A percentile compares a stretch with the other conserved stretches of the same genome.
Conservation (phyloP, 2,888 invertebrate species). For the Chymomyza caudatula region DNA sequence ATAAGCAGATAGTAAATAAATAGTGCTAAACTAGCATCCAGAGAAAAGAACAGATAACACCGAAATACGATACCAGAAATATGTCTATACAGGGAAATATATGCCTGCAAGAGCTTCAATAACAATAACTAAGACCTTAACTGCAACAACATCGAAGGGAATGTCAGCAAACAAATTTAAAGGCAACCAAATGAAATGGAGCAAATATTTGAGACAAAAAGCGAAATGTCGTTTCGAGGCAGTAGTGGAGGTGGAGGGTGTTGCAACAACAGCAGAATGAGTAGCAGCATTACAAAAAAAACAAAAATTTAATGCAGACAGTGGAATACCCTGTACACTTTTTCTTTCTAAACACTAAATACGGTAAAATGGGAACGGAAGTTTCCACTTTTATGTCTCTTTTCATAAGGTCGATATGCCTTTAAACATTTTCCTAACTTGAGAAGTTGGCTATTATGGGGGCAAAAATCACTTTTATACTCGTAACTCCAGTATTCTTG, state of each 20-base stretch:
- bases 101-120: slow-evolving; percentile 12
- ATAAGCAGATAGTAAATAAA: slow-evolving; percentile 29
- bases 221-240: slow-evolving; percentile 6
- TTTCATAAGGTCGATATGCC: too few relatives aligned
- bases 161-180: slow-evolving; percentile 45
- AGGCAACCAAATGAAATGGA: slow-evolving; percentile 51
- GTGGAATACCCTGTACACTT: too few relatives aligned
- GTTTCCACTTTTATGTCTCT: too few relatives aligned
- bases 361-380: too few relatives aligned
- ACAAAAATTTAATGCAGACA: too few relatives aligned
- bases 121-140: slow-evolving; percentile 2
- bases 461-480: too few relatives aligned
- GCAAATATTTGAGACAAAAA: slow-evolving; percentile 52
- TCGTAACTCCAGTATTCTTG: too few relatives aligned
- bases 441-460: too few relatives aligned
- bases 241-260: slow-evolving; percentile 39
- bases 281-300: too few relatives aligned
- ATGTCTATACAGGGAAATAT: slow-evolving; percentile 33
- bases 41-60: slow-evolving; percentile 32
- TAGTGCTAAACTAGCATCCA: slow-evolving; percentile 21
- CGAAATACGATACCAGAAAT: slow-evolving; percentile 19
- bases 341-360: too few relatives aligned
- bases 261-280: background rate
- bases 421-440: too few relatives aligned
- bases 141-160: slow-evolving; percentile 15